Conservation (phyloP, 2,113 vertebrate genomes). For the Protomyctophum bolini region DNA sequence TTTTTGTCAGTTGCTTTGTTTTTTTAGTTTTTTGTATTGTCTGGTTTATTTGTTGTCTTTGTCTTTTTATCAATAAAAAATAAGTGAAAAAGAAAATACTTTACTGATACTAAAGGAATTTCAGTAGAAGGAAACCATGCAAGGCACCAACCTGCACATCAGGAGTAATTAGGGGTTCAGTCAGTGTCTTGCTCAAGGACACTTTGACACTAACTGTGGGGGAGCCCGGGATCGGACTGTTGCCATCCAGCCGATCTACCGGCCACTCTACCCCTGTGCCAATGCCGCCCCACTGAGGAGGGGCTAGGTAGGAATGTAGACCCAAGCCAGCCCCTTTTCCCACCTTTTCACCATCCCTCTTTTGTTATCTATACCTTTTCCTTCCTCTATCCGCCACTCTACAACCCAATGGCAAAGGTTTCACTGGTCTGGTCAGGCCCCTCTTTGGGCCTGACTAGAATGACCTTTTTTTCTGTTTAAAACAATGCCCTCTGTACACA, state of each 20-base stretch:
- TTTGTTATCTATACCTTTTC: neutral
- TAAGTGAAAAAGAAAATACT: too few species aligned
- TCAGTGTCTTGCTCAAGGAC: too few species aligned
- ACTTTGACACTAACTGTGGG: too few species aligned
- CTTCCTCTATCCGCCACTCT: slow-evolving; percentile 5
- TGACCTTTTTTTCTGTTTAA: slow-evolving; percentile 3
- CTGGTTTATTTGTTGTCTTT: too few species aligned
- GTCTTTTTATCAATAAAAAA: neutral
- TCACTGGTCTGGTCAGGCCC: slow-evolving; percentile 33
- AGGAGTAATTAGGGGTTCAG: too few species aligned
- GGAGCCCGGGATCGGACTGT: too few species aligned
- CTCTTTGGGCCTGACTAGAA: slow-evolving; percentile 12
- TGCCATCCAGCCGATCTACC: too few species aligned
- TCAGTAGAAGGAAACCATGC: too few species aligned
- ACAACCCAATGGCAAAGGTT: slow-evolving; percentile 18
- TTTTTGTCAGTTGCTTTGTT: neutral
- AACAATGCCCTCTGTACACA: slow-evolving; percentile 48
- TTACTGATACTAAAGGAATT: too few species aligned
- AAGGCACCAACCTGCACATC: too few species aligned
- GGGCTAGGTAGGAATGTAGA: slow-evolving; percentile 13
- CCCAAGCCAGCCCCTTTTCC: neutral
- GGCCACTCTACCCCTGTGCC: too few species aligned
- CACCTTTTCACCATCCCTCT: neutral
- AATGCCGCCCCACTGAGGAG: too few species aligned
- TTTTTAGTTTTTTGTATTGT: neutral